Evolutionary conservation across 1,140 invertebrate species (phyloP), one percentile per base, ranked within the genome.

Genomic region (Pemphigus obesinymphae): DNA sequence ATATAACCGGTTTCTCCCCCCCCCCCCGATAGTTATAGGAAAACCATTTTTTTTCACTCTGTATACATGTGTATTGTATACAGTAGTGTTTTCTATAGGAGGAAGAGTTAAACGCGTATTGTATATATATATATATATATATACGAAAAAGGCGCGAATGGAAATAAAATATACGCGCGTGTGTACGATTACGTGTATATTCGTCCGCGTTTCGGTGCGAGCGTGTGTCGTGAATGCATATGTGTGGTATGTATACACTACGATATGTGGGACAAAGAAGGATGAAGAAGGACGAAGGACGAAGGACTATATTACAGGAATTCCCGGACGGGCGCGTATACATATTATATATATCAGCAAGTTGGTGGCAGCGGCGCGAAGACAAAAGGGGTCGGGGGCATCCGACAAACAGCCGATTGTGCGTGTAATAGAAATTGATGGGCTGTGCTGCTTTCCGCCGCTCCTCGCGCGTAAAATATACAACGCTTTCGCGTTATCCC

Each of bases 351-450:
- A 10, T 4, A 66, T 11, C 43, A 11, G 10, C 43, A 45, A 7
- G 13, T 7, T 45, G 43, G 10, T 13, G 43, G 43, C 40, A 70
- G 23, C 34, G 20, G 37, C 6, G 40, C 2, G 37, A 66, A 66
- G 63, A 66, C 63, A 66, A 66, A 66, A 66, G 63, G 31, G 63
- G 10, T 40, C 68, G 68, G 37, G 43, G 29, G 23, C 68, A 70
- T 70, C 43, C 68, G 40, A 70, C 68, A 70, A 70, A 45, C 68
- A 23, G 68, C 68, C 68, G 68, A 70, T 70, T 70, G 68, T 70
- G 68, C 68, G 68, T 70, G 37, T 70, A 70, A 70, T 70, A 70
- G 68, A 70, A 70, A 70, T 70, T 70, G 68, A 70, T 70, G 68
- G 68, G 37, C 29, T 29, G 68, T 29, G 68, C 40, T 13, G 68